Conservation (phyloP, 2,888 invertebrate species). For the Ferdinandea cuprea region DNA sequence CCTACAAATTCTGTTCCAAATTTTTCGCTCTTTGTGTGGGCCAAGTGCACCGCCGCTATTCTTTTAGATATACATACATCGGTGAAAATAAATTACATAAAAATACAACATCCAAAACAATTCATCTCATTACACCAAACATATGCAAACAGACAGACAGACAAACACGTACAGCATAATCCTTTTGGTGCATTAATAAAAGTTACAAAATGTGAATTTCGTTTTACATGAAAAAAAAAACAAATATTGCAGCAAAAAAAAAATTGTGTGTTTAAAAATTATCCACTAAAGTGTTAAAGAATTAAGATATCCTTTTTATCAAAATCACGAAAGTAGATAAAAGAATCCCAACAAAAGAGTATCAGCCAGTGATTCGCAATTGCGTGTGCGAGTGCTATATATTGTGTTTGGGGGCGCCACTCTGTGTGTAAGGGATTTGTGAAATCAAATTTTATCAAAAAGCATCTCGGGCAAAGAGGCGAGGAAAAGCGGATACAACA, state of each 20-base stretch:
- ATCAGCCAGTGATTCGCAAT: conserved; percentile 50
- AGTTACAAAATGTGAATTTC: conserved; percentile 59
- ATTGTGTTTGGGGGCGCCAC: conserved; percentile 21
- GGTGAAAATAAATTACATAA: conserved; percentile 45
- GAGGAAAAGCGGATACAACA: conserved; percentile 29
- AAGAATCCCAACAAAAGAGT: conserved; percentile 25
- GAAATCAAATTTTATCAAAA: conserved; percentile 39
- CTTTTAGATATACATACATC: conserved; percentile 39
- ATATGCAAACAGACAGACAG: neutral
- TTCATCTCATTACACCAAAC: conserved; percentile 25
- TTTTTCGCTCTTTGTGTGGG: conserved; percentile 18
- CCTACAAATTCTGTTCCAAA: conserved; percentile 17
- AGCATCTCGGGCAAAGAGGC: conserved; percentile 26
- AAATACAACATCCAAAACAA: conserved; percentile 33
- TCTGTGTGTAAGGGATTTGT: conserved; percentile 24
- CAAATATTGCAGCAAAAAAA: conserved; percentile 11
- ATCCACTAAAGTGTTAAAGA: conserved; percentile 7
- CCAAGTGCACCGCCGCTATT: conserved; percentile 40
- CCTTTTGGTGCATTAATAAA: conserved; percentile 22
- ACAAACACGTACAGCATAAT: no score
- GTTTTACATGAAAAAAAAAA: conserved; percentile 19
- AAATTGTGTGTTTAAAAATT: neutral
- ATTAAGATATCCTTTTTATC: conserved; percentile 27
- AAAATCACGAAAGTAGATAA: conserved; percentile 30
- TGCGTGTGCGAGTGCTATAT: conserved; percentile 12